These are phyloP conservation scores for Myxocyprinus asiaticus DNA, from an alignment of 2,113 vertebrate species.

Conservation along the genomic window DNA sequence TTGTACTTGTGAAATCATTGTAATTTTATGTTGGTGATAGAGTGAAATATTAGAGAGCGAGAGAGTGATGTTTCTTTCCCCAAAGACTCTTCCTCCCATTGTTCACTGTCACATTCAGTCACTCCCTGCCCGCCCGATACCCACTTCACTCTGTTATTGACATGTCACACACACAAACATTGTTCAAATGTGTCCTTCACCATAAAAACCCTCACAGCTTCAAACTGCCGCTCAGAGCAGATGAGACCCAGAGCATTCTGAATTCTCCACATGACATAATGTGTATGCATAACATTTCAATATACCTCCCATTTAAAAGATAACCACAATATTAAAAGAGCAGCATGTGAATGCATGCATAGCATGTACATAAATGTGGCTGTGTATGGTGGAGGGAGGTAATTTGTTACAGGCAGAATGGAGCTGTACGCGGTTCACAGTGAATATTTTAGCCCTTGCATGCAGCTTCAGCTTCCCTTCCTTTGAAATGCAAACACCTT, in stretches of 20 bases:
- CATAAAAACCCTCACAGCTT: background rate
- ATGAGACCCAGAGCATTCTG: constrained; percentile 8
- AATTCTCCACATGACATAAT: background rate
- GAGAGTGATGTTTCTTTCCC: background rate
- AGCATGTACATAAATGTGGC: background rate
- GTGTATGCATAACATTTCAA: background rate
- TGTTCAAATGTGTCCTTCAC: constrained; percentile 33
- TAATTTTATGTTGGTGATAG: too few species aligned
- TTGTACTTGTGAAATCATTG: too few species aligned
- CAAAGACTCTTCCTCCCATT: constrained; percentile 31
- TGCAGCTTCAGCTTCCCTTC: constrained; percentile 15
- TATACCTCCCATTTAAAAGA: background rate
- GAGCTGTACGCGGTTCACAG: background rate
- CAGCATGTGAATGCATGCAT: background rate
- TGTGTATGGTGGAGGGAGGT: constrained; percentile 7
- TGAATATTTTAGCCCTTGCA: constrained; percentile 31
- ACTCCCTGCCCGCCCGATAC: constrained; percentile 6
- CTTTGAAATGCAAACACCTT: constrained; percentile 52
- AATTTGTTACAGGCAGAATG: constrained; percentile 25
- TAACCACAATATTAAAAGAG: background rate
- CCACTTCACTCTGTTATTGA: constrained; percentile 17
- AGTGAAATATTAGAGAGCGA: too few species aligned
- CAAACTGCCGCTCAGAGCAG: background rate
- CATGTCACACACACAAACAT: constrained; percentile 21
- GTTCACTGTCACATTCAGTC: constrained; percentile 35